A percentile compares a stretch with the other conserved stretches of the same genome.
Conservation (phyloP, 2,888 invertebrate species). For the Temnothorax rugatulus region DNA sequence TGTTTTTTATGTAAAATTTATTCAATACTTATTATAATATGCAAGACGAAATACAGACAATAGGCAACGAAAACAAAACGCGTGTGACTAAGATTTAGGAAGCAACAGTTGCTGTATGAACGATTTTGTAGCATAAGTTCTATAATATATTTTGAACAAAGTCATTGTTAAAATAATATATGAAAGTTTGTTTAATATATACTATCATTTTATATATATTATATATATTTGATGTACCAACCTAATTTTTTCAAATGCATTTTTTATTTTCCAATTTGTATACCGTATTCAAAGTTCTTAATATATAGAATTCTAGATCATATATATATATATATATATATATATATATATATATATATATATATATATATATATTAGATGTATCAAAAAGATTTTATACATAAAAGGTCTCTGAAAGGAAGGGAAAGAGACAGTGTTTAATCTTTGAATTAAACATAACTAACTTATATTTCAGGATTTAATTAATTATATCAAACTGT, state of each 20-base stretch:
- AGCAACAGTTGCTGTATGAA: constrained; percentile 62
- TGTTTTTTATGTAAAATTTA: constrained; percentile 29
- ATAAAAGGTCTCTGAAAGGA: background rate
- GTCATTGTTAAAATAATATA: constrained; percentile 66
- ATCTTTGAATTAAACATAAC: constrained; percentile 23
- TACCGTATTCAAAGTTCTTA: constrained; percentile 21
- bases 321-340: background rate
- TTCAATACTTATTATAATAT: constrained; percentile 35
- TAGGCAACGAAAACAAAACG: constrained; percentile 62
- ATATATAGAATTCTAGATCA: constrained; percentile 27
- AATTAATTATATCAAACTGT: constrained; percentile 1
- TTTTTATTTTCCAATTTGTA: constrained; percentile 27
- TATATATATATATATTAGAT: constrained; percentile 21
- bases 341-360: constrained; percentile 25
- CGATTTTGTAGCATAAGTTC: constrained; percentile 67
- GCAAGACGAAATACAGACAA: constrained; percentile 59
- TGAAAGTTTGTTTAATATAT: constrained; percentile 63
- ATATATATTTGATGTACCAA: constrained; percentile 46
- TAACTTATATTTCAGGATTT: background rate
- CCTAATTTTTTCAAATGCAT: constrained; percentile 24
- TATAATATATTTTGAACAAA: constrained; percentile 72
- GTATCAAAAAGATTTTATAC: constrained; percentile 10
- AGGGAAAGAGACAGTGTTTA: background rate
- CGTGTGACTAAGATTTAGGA: constrained; percentile 69
- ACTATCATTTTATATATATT: constrained; percentile 57